Evolutionary conservation across 2,888 invertebrate species (phyloP), one percentile per base, ranked within the genome.

Genomic region (Phragmatobia fuliginosa): DNA sequence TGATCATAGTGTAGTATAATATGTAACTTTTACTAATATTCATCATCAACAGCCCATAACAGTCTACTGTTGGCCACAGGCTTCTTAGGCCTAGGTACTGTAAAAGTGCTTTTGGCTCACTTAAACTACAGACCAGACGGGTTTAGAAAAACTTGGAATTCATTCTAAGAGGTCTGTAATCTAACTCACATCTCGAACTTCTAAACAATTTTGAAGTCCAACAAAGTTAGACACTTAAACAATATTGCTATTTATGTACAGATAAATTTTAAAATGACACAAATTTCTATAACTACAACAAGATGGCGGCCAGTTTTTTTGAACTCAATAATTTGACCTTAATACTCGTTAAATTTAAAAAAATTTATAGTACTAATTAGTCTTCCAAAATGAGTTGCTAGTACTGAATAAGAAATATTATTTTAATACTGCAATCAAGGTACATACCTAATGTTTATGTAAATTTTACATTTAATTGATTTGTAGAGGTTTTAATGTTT

Each of bases 401-500:
- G 28, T 56, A 56, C 28, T 16, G 16, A 56, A 56, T 28, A 28
- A 52, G 10, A 56, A 56, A 49, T 8, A 21, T 45, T 21, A 41
- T 56, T 36, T 18, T 25, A 36, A 52, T 25, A 18, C 1, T 28
- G 16, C 11, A 56, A 28, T 52, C 16, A 16, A 66, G 61, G 73
- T 79, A 66, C 63, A 71, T 58, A 68, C 56, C 68, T 69, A 68
- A 58, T 67, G 52, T 70, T 62, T 8, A 32, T 66, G 32, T 66
- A 67, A 62, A 67, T 0, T 68, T 25, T 68, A 71, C 65, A 68
- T 62, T 68, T 58, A 58, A 68, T 33, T 65, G 71, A 36, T 52
- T 75, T 66, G 38, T 64, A 67, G 64, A 64, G 38, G 61, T 61
- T 61, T 56, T 36, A 45, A 45, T 33, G 63, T 64, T 76, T 56